phyloP scores from a whole-genome alignment of 2,113 vertebrate species.

The Brachirus orientalis region DNA sequence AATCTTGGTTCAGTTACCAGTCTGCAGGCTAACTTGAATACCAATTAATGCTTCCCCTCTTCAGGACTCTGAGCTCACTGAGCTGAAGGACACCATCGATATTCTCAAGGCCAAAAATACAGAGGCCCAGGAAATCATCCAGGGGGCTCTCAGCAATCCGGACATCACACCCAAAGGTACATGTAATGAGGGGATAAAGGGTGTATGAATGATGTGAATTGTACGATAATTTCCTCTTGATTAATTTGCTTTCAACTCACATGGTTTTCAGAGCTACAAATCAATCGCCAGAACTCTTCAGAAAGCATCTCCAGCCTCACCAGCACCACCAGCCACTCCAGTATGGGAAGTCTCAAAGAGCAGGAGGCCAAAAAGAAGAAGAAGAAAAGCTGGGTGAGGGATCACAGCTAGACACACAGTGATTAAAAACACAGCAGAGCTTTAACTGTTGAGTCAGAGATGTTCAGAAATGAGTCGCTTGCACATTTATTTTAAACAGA shows the following conservation, averaged over 20 bases:
- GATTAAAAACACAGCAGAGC: background rate
- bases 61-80: conserved; percentile 91
- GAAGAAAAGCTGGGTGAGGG: conserved; percentile 96
- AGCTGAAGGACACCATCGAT: conserved; percentile 94
- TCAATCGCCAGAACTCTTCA: conserved; percentile 96
- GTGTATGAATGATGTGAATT: background rate
- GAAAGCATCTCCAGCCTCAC: conserved; percentile 96
- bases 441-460: background rate
- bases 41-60: conserved; percentile 22
- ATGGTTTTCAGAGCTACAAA: conserved; percentile 84
- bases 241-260: background rate
- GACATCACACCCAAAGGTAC: conserved; percentile 90
- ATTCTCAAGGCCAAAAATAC: conserved; percentile 93
- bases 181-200: background rate
- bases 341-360: conserved; percentile 92
- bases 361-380: conserved; percentile 97
- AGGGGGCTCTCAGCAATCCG: conserved; percentile 87
- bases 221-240: background rate
- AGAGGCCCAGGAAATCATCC: conserved; percentile 93
- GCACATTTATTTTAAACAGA: background rate
- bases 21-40: conserved; percentile 8
- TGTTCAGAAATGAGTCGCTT: background rate
- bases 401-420: background rate
- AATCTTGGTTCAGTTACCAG: conserved; percentile 28
- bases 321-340: conserved; percentile 95